Evolutionary conservation across 1,140 invertebrate species (phyloP), one percentile per base, ranked within the genome.

Genomic region (Ericerus pela): DNA sequence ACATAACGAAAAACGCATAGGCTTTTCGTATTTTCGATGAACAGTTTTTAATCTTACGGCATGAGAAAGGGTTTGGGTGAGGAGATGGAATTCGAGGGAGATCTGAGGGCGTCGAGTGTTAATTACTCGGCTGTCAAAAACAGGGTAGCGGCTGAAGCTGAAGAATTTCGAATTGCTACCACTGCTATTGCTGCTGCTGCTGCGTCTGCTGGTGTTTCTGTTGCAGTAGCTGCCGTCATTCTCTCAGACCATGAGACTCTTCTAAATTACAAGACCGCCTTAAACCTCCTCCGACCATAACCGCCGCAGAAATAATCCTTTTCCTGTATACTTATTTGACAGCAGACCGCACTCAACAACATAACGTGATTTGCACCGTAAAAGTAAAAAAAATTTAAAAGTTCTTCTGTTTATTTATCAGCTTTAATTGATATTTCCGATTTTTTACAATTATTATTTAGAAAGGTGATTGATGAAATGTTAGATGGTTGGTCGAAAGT

Each of bases 111-210:
- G 41, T 47, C 16, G 41, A 47, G 41, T 47, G 41, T 47, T 47
- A 47, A 47, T 47, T 47, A 47, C 41, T 47, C 41, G 16, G 41
- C 41, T 47, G 41, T 47, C 41, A 47, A 47, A 47, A 47, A 47
- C 41, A 47, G 41, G 41, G 41, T 14, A 47, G 41, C 41, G 41
- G 41, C 41, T 47, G 41, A 47, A 24, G 41, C 20, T 33, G 30
- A 47, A 47, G 41, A 47, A 47, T 47, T 47, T 47, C 10, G n/a
- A n/a, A n/a, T n/a, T n/a, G n/a, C n/a, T n/a, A n/a, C n/a, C n/a
- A n/a, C n/a, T n/a, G n/a, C n/a, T n/a, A n/a, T n/a, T n/a, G n/a
- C n/a, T n/a, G n/a, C n/a, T n/a, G n/a, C n/a, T n/a, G n/a, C n/a
- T n/a, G n/a, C n/a, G n/a, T n/a, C n/a, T n/a, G n/a, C n/a, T n/a